Conservation (phyloP, 2,888 invertebrate genomes). For the Micoletzkya japonica region DNA sequence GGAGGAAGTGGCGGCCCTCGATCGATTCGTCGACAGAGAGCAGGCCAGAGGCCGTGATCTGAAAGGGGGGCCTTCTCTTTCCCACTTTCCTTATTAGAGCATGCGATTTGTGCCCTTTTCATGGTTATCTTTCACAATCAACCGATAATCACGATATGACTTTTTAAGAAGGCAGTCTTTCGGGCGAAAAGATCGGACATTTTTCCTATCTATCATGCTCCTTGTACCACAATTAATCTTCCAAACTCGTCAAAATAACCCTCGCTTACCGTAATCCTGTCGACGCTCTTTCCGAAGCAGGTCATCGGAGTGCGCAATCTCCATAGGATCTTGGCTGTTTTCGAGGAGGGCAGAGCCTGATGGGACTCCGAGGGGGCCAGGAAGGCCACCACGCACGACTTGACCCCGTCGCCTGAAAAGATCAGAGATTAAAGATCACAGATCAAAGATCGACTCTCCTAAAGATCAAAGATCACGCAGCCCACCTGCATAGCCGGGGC, state of each 20-base stretch:
- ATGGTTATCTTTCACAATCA: no score
- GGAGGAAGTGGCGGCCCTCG: conserved; percentile 22
- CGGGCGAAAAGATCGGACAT: not conserved
- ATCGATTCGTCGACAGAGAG: conserved; percentile 48
- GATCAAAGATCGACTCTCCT: not conserved
- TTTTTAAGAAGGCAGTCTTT: no score
- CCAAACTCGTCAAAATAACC: not conserved
- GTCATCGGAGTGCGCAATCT: conserved; percentile 50
- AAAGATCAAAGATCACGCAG: not conserved
- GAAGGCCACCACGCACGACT: conserved; percentile 52
- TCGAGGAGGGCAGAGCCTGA: conserved; percentile 47
- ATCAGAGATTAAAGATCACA: not conserved
- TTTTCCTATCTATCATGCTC: not conserved
- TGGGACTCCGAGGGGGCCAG: conserved; percentile 53
- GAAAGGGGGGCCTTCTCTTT: no score
- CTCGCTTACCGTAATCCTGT: conserved; percentile 48
- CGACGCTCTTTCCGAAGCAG: conserved; percentile 52
- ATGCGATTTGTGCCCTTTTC: no score
- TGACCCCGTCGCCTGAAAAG: conserved; percentile 51
- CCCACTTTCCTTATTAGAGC: no score
- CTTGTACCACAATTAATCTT: not conserved
- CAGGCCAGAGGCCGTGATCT: conserved; percentile 59
- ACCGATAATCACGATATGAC: no score
- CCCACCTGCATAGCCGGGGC: conserved; percentile 53
- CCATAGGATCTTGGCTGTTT: conserved; percentile 7